Evolutionary conservation across 2,888 invertebrate species (phyloP).

Genomic region (Uropetala carovei): DNA sequence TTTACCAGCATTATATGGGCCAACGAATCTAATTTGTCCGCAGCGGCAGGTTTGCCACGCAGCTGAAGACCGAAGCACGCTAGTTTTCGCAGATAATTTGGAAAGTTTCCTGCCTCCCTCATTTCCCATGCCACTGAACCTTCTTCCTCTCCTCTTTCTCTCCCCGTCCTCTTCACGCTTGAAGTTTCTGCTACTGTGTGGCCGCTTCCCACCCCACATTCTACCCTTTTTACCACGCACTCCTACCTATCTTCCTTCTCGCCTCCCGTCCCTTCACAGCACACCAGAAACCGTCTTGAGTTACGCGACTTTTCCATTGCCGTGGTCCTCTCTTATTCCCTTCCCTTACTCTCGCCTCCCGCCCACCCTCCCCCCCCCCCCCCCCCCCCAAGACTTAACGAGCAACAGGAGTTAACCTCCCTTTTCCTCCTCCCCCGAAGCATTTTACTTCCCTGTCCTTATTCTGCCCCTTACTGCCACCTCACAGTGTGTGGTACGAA

Average conservation of each 20-base stretch:
- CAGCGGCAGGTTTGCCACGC: constrained; percentile 39
- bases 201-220: constrained; percentile 5
- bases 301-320: constrained; percentile 8
- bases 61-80: constrained; percentile 60
- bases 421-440: background rate
- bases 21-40: constrained; percentile 60
- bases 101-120: constrained; percentile 49
- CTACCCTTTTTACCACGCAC: background rate
- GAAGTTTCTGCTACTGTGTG: background rate
- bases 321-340: background rate
- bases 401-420: background rate
- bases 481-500: background rate
- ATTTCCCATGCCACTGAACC: constrained; percentile 23
- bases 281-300: constrained; percentile 27
- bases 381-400: background rate
- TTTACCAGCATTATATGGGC: constrained; percentile 51
- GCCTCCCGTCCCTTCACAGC: background rate
- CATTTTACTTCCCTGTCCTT: background rate
- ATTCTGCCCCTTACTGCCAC: background rate
- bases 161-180: background rate
- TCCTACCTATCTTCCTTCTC: background rate
- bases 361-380: background rate
- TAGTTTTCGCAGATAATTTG: constrained; percentile 64
- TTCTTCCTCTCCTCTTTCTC: background rate
- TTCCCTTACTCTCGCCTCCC: too few species aligned